Evolutionary conservation across 2,113 vertebrate species (phyloP).

Genomic region (Chitala chitala): DNA sequence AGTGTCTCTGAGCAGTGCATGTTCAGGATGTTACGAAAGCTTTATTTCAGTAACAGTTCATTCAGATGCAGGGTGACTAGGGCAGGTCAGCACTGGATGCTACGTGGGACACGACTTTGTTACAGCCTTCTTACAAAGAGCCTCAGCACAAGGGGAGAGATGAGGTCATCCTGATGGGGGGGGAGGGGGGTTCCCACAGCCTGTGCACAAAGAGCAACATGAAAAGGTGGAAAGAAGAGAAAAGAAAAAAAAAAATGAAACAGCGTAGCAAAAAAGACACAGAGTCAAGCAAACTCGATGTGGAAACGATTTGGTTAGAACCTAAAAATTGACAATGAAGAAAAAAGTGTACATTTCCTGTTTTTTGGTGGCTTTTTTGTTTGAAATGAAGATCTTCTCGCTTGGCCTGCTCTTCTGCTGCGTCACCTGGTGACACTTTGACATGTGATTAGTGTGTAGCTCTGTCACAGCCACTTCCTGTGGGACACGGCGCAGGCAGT

Average conservation of each 20-base stretch:
- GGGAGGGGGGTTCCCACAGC: slow-evolving; percentile 60
- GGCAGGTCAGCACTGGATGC: slow-evolving; percentile 9
- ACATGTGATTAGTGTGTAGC: slow-evolving; percentile 1
- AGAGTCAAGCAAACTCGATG: slow-evolving; percentile 10
- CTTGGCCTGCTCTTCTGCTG: not conserved
- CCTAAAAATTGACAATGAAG: not conserved
- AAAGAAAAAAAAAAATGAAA: slow-evolving; percentile 21
- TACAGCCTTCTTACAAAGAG: slow-evolving; percentile 24
- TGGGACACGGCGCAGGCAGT: not conserved
- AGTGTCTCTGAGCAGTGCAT: not conserved
- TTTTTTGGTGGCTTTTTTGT: not conserved
- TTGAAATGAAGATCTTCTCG: not conserved
- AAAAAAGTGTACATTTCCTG: not conserved
- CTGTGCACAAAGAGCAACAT: slow-evolving; percentile 66
- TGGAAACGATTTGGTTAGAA: slow-evolving; percentile 6
- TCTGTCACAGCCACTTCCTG: slow-evolving; percentile 4
- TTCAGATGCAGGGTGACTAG: not conserved
- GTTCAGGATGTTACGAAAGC: not conserved
- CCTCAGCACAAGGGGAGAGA: slow-evolving; percentile 45
- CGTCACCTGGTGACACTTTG: slow-evolving; percentile 10
- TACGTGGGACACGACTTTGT: slow-evolving; percentile 5
- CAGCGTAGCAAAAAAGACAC: slow-evolving; percentile 3
- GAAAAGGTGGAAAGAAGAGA: slow-evolving; percentile 62
- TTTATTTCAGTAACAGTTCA: slow-evolving; percentile 10
- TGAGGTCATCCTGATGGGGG: slow-evolving; percentile 68